These are phyloP conservation scores for Polydesmus complanatus DNA, from an alignment of 2,888 invertebrate species.

Conservation along the genomic window DNA sequence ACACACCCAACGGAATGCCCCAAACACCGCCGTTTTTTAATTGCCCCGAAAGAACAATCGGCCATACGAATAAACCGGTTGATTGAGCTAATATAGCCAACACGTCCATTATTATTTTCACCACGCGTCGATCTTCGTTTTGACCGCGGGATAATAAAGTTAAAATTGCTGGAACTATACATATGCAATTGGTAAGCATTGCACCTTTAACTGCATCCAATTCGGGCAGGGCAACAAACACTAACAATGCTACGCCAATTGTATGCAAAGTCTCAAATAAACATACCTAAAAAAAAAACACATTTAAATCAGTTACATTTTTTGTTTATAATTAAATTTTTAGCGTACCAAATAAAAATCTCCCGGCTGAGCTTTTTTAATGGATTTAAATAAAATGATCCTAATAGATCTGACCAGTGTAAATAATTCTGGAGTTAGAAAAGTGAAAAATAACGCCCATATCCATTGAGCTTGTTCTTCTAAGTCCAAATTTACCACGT, in stretches of 20 bases:
- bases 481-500: constrained; percentile 62
- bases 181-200: constrained; percentile 90
- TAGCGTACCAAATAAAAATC: constrained; percentile 43
- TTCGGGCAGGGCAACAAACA: constrained; percentile 78
- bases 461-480: constrained; percentile 83
- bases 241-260: constrained; percentile 68
- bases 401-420: constrained; percentile 67
- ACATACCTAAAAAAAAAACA: constrained; percentile 41
- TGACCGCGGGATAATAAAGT: constrained; percentile 61
- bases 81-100: constrained; percentile 75
- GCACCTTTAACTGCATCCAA: constrained; percentile 88
- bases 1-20: constrained; percentile 70
- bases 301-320: not conserved
- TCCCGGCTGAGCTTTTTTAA: constrained; percentile 51
- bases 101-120: constrained; percentile 45
- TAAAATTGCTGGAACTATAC: constrained; percentile 71
- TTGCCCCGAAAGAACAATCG: constrained; percentile 38
- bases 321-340: not conserved
- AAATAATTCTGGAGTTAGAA: constrained; percentile 76
- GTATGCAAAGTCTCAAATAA: constrained; percentile 78
- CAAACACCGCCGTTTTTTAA: constrained; percentile 39
- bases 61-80: constrained; percentile 84
- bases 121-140: constrained; percentile 41
- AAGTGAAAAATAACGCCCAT: constrained; percentile 78
- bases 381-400: constrained; percentile 82